phyloP scores from a whole-genome alignment of 2,113 vertebrate species.

The Lepisosteus oculatus region DNA sequence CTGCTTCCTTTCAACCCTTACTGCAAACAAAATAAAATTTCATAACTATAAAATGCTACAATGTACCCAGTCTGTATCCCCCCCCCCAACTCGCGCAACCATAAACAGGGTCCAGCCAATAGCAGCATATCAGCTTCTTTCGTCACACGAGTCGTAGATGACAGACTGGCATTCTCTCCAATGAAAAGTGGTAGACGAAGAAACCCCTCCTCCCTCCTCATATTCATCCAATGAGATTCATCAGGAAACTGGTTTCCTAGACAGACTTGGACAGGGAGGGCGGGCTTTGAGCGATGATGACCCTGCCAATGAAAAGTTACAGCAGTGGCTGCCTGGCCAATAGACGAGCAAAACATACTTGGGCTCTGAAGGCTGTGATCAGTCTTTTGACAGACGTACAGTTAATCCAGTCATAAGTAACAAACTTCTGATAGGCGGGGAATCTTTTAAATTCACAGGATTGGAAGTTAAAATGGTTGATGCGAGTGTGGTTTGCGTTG shows the following conservation, averaged over 20 bases:
- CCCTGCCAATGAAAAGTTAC: slow-evolving; percentile 17
- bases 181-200: slow-evolving; percentile 11
- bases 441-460: too few relatives aligned
- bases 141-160: slow-evolving; percentile 36
- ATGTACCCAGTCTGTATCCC: not conserved
- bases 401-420: too few relatives aligned
- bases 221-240: slow-evolving; percentile 30
- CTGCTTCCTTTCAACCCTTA: not conserved
- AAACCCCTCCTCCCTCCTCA: slow-evolving; percentile 28
- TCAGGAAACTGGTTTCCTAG: not conserved
- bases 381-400: too few relatives aligned
- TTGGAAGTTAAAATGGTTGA: too few relatives aligned
- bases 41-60: not conserved
- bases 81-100: not conserved
- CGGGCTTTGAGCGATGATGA: not conserved
- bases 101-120: slow-evolving; percentile 1
- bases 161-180: slow-evolving; percentile 37
- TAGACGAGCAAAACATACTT: too few relatives aligned
- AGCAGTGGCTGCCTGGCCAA: too few relatives aligned
- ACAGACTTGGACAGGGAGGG: not conserved
- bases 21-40: not conserved
- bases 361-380: too few relatives aligned
- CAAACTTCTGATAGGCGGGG: too few relatives aligned
- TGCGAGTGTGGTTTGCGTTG: too few relatives aligned
- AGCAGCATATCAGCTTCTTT: not conserved